Base-by-base conservation (phyloP, 2,888 invertebrate species). In the Altica lythri region DNA sequence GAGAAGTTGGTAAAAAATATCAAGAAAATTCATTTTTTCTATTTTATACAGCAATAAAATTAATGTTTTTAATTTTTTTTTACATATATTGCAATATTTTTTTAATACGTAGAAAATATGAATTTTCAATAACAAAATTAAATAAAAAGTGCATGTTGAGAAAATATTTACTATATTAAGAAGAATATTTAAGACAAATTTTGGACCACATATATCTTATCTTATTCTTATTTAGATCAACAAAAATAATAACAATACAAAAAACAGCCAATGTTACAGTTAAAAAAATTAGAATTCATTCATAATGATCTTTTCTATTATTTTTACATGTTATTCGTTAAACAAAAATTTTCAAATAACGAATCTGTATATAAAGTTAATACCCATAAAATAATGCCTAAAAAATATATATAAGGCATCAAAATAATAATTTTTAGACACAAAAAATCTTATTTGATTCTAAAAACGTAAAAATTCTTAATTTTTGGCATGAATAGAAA, bases 251-350 rank as follows among this genome's bases (percentile, higher is more conserved):
- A 72, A 71, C 69, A 71, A 71, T 64, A 65, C 67, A 68, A 66
- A 61, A 69, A 71, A 73, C 72, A 73, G 72, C 72, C 71, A 72
- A 71, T 65, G 66, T 68, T 68, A 69, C 67, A 66, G 58, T 63
- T 63, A 40, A 62, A 59, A 38, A 44, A 42, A 50, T n/a, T 40
- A 57, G 43, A 55, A 55, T 57, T 57, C 53, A 18, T 8, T 32
- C 8, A 40, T 35, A 16, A 48, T 13, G 38, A 57, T 14, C 4
- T n/a, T 18, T 18, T 37, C 18, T 35, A 6, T 5, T 4, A 2
- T 3, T n/a, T 29, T 29, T 29, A 4, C 2, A 29, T 29, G n/a
- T n/a, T n/a, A n/a, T n/a, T n/a, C n/a, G n/a, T n/a, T n/a, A n/a
- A n/a, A n/a, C n/a, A n/a, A n/a, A n/a, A n/a, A n/a, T n/a, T n/a